Percentiles rank a stretch among this genome's conserved stretches.
phyloP scores from a whole-genome alignment of 2,113 vertebrate species.

The Philantomba maxwellii region DNA sequence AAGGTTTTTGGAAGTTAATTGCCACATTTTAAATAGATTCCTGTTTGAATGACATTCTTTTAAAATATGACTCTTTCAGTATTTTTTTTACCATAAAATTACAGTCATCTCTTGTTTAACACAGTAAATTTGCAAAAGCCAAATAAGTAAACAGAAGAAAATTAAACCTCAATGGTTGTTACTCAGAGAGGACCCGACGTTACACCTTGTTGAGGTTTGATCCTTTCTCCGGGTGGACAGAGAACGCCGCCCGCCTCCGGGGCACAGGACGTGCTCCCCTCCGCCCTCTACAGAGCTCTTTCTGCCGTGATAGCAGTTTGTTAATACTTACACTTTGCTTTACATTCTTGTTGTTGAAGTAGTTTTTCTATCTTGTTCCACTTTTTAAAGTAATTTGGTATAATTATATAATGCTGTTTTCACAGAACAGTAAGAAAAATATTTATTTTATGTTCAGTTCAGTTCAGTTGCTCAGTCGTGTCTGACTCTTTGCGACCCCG shows the following conservation, averaged over 20 bases:
- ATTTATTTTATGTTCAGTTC: neutral
- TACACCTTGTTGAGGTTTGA: neutral
- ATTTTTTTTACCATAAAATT: neutral
- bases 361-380: neutral
- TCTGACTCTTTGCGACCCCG: too few species aligned
- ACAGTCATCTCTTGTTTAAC: neutral
- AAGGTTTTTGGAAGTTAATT: neutral
- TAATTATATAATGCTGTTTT: neutral
- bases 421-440: neutral
- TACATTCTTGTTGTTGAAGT: neutral
- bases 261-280: rapidly evolving
- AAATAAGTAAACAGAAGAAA: neutral
- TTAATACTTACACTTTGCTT: neutral
- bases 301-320: neutral
- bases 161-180: neutral
- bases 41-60: neutral
- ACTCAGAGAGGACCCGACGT: neutral
- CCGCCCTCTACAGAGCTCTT: neutral
- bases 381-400: neutral
- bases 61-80: neutral
- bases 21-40: neutral
- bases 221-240: rapidly evolving
- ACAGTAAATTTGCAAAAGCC: neutral
- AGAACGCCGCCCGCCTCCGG: rapidly evolving
- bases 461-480: too few species aligned